Base-by-base conservation (phyloP, 2,888 invertebrate species). In the Caenorhabditis becei region DNA sequence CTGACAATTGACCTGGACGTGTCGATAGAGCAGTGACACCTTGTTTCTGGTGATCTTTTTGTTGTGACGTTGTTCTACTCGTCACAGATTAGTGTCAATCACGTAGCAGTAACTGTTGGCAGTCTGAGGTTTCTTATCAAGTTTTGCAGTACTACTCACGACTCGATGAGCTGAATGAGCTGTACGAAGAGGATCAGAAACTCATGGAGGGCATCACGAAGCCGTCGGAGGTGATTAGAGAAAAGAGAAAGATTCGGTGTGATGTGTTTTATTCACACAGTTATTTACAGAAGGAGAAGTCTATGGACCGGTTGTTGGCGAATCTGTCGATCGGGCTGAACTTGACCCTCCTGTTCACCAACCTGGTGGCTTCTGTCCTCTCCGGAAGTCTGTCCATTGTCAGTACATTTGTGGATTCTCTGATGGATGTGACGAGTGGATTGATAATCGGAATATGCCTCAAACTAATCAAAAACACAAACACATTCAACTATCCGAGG, bases 361-460 rank as follows among this genome's bases (percentile, higher is more conserved):
- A 91, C 79, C 72, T 90, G 2, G 89, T 91, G 2, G 93, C 93
- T 3, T 91, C 92, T 3, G 88, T 89, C 3, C 58, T 93, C 58
- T 92, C 93, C 2, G 92, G 92, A 10, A 93, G 93, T 23, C 90
- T 93, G 18, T 91, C 93, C 3, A 91, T 93, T 69, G 91, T 93
- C 66, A 92, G 92, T 72, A 92, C 92, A 62, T 91, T 93, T 70
- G 91, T 93, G n/a, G 93, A 93, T 88, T 92, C 92, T 51, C 86
- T 89, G 14, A 92, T 93, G 75, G 93, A 93, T 84, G 87, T 93
- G 1, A 85, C 92, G 7, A 92, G 92, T 20, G 92, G 92, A 8
- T 69, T 91, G 18, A 89, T 93, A 23, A 90, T 92, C 53, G 85
- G 86, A 20, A 61, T 84, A 16, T 87, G 85, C 65, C 74, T 88